phyloP scores from a whole-genome alignment of 1,140 invertebrate species.

The Drosophila pseudoobscura region DNA sequence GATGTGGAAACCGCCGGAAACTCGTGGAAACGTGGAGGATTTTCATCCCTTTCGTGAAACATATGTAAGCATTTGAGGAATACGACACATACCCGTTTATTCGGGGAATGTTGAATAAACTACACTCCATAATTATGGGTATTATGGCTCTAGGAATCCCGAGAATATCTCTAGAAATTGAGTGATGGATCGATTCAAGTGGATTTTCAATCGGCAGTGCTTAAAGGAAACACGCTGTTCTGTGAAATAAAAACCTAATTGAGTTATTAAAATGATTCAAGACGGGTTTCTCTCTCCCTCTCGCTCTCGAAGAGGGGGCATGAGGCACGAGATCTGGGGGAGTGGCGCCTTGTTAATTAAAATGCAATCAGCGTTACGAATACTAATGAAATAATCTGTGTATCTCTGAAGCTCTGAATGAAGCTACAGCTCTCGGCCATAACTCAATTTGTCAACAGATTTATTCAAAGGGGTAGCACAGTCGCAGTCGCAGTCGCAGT shows the following conservation, averaged over 20 bases:
- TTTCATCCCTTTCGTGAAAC: slow-evolving; percentile 19
- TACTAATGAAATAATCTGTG: slow-evolving; percentile 68
- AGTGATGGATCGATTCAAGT: no score
- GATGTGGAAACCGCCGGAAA: slow-evolving; percentile 20
- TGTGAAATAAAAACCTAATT: slow-evolving; percentile 33
- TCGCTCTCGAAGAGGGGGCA: neutral
- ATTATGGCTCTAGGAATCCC: no score
- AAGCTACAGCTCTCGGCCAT: slow-evolving; percentile 14
- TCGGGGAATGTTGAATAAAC: no score
- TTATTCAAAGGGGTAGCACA: slow-evolving; percentile 3
- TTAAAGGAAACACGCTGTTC: slow-evolving; percentile 43
- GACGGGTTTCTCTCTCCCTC: slow-evolving; percentile 40
- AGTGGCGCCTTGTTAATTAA: slow-evolving; percentile 72
- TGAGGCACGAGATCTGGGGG: slow-evolving; percentile 28
- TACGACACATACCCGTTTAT: no score
- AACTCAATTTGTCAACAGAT: slow-evolving; percentile 45
- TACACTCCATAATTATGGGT: no score
- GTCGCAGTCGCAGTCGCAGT: neutral
- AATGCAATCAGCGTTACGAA: slow-evolving; percentile 75
- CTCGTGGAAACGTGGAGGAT: slow-evolving; percentile 4
- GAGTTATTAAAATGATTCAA: slow-evolving; percentile 67
- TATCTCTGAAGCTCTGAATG: slow-evolving; percentile 21
- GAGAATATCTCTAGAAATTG: no score
- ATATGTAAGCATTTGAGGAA: no score
- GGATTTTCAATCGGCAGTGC: slow-evolving; percentile 21